phyloP scores from a whole-genome alignment of 2,797 vertebrate species.

The Buceros bicornis region DNA sequence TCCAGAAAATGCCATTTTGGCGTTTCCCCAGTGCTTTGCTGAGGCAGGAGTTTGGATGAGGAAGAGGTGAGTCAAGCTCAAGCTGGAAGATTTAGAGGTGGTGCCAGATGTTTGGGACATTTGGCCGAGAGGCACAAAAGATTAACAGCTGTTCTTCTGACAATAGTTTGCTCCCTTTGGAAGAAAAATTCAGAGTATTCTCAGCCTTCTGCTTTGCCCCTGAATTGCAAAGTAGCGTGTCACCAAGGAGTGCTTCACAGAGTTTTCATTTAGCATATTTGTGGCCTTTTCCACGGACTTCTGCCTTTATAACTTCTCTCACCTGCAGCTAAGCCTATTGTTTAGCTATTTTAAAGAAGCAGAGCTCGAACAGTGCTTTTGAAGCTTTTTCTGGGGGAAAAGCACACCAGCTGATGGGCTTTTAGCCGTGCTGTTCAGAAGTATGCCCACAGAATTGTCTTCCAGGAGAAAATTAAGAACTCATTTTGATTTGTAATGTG shows the following conservation, averaged over 20 bases:
- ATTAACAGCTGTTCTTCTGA: constrained; percentile 47
- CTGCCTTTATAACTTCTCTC: neutral
- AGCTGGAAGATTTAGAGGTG: constrained; percentile 18
- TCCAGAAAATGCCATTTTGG: constrained; percentile 49
- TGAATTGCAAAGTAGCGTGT: neutral
- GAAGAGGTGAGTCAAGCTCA: constrained; percentile 42
- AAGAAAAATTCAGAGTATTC: constrained; percentile 12
- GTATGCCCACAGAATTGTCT: neutral
- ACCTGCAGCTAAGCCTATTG: neutral
- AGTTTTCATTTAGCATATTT: neutral
- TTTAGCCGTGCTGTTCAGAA: neutral
- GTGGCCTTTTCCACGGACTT: neutral
- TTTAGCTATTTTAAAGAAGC: neutral
- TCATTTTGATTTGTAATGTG: neutral
- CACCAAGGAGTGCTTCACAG: neutral
- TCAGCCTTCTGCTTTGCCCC: neutral
- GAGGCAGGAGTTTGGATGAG: constrained; percentile 58
- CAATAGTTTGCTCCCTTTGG: neutral
- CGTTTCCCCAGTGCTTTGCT: constrained; percentile 63
- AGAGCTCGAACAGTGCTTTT: neutral
- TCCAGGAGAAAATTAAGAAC: constrained; percentile 30
- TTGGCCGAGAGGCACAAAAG: constrained; percentile 26
- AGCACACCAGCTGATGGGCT: neutral
- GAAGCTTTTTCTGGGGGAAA: neutral
- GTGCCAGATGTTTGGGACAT: constrained; percentile 52